Evolutionary conservation across 1,140 invertebrate species (phyloP).

Genomic region (Chironomus striatipennis): DNA sequence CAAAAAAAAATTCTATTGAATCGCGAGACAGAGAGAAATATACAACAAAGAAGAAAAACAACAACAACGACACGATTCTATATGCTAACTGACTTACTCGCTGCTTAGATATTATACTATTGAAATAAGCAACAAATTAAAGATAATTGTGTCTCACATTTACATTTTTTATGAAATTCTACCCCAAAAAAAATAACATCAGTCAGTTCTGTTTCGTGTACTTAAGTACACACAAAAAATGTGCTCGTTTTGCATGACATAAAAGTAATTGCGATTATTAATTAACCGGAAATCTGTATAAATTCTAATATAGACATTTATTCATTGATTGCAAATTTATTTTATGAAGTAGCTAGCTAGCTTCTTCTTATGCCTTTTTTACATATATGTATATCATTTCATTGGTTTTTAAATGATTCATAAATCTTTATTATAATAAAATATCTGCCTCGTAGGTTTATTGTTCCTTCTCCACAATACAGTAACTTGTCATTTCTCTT

Average conservation of each 20-base stretch:
- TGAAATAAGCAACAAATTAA: background rate
- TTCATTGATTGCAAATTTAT: background rate
- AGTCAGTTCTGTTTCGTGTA: too few species aligned
- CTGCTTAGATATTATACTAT: background rate
- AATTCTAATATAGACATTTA: background rate
- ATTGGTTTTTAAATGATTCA: too few species aligned
- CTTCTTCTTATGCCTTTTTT: too few species aligned
- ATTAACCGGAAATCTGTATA: constrained; percentile 10
- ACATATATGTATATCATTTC: too few species aligned
- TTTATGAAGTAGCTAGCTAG: too few species aligned
- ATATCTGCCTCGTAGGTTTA: background rate
- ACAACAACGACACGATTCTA: background rate
- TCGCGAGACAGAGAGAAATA: background rate
- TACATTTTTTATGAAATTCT: background rate
- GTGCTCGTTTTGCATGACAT: background rate
- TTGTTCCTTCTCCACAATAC: background rate
- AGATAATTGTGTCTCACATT: background rate
- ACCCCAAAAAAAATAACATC: background rate
- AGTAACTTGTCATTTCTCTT: background rate
- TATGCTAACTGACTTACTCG: background rate
- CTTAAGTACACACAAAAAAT: too few species aligned
- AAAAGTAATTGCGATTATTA: background rate
- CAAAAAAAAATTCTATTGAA: background rate
- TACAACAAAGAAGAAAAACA: background rate
- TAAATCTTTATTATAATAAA: too few species aligned